Base-by-base conservation (phyloP, 2,888 invertebrate species). In the Acronicta leporina region DNA sequence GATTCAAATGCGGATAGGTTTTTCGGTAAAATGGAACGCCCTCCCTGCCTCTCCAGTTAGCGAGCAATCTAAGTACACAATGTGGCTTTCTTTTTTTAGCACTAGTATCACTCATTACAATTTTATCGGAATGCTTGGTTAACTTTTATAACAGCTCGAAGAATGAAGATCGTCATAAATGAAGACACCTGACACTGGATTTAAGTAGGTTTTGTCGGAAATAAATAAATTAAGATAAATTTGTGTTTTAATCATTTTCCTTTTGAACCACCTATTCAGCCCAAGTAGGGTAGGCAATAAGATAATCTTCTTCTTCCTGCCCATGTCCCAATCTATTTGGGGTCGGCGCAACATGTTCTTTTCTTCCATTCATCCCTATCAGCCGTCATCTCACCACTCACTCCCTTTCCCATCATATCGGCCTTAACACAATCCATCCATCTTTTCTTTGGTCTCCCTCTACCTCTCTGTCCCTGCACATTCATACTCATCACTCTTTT, bases 1-100 rank as follows among this genome's bases (percentile, higher is more conserved):
- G 94, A 91, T 94, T 75, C 70, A 63, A 51, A 71, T 83, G 82
- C 84, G 84, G 89, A 87, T 93, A 92, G 90, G 89, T 92, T 89
- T 88, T 81, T 88, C 82, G 83, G 83, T 87, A 85, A 81, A 80
- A 78, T 77, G 76, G 80, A 75, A 77, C 77, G 77, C 89, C 89
- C 89, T 87, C 89, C 90, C 88, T 85, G 85, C 89, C 73, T 85
- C 84, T 80, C 78, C 67, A 64, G 72, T 62, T 73, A 75, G 68
- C 68, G 66, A 77, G 70, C 68, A 64, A 70, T 70, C 66, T 70
- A 78, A 81, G 74, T 79, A 81, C 74, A 82, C 65, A 61, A 51
- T 62, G 64, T 64, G 68, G 65, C 65, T 69, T 58, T 48, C 40
- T 30, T 54, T 59, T 64, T 63, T 57, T 60, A 44, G 62, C 77